A percentile compares a stretch with the other conserved stretches of the same genome.
Evolutionary conservation across 2,797 vertebrate species (phyloP).

Genomic region (Hybognathus amarus): DNA sequence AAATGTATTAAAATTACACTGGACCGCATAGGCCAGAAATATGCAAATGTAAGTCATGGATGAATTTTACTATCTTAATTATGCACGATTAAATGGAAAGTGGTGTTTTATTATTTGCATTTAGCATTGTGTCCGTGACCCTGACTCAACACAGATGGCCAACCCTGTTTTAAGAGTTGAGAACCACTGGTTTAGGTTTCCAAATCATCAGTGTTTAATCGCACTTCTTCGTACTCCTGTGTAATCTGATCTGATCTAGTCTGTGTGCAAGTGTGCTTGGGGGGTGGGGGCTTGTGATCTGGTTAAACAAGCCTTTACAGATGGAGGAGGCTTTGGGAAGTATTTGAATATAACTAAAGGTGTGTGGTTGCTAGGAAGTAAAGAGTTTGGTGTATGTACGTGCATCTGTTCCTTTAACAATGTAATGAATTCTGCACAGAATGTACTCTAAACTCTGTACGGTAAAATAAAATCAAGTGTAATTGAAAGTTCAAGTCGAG

Average conservation of each 20-base stretch:
- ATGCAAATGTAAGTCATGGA: background rate
- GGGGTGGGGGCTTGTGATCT: slow-evolving; percentile 67
- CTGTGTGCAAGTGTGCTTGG: slow-evolving; percentile 57
- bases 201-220: slow-evolving; percentile 70
- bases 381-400: background rate
- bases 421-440: background rate
- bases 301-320: slow-evolving; percentile 59
- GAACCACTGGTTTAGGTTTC: slow-evolving; percentile 45
- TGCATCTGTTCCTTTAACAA: background rate
- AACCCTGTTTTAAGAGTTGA: background rate
- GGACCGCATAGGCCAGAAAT: background rate
- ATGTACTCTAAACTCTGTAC: background rate
- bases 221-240: slow-evolving; percentile 76
- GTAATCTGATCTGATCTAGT: slow-evolving; percentile 76
- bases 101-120: background rate
- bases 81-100: background rate
- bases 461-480: background rate
- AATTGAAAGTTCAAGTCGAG: background rate
- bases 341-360: slow-evolving; percentile 52
- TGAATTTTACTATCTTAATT: background rate
- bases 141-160: background rate
- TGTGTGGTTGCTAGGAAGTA: slow-evolving; percentile 9
- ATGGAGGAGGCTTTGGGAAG: slow-evolving; percentile 49
- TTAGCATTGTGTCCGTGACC: background rate
- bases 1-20: background rate